Conservation (phyloP, 2,888 invertebrate genomes). For the Diadegma fenestrale region DNA sequence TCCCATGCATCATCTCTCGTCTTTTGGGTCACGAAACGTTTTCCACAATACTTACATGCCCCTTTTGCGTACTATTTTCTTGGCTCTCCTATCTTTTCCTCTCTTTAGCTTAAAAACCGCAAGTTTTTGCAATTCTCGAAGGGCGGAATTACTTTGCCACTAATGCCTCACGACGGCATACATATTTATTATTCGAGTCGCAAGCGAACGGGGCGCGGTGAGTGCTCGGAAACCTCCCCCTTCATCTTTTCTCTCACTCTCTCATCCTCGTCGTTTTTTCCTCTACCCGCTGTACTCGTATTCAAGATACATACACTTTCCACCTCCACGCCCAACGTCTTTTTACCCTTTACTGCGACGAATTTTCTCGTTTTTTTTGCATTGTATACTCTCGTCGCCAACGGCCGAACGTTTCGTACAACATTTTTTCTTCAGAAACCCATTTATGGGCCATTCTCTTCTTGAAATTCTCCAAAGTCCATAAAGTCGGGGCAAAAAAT, state of each 20-base stretch:
- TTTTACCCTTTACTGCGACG: constrained; percentile 32
- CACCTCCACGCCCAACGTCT: constrained; percentile 63
- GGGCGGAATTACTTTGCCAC: constrained; percentile 72
- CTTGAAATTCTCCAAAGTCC: constrained; percentile 15
- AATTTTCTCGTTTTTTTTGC: neutral
- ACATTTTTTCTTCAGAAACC: constrained; percentile 8
- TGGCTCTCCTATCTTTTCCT: constrained; percentile 30
- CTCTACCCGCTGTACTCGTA: constrained; percentile 17
- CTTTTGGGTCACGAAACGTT: constrained; percentile 34
- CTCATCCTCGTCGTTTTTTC: constrained; percentile 10
- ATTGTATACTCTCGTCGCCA: constrained; percentile 7
- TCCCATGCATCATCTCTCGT: constrained; percentile 20
- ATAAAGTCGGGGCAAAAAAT: constrained; percentile 28
- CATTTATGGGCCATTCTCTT: neutral
- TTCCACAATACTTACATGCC: constrained; percentile 40
- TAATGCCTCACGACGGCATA: constrained; percentile 74
- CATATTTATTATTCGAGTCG: constrained; percentile 76
- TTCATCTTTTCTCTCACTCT: neutral
- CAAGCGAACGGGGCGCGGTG: constrained; percentile 53
- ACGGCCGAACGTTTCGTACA: constrained; percentile 12
- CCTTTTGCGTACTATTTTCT: constrained; percentile 31
- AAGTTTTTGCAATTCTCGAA: constrained; percentile 74
- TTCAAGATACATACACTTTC: constrained; percentile 54
- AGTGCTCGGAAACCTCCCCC: constrained; percentile 60
- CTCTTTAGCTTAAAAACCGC: constrained; percentile 55